A percentile compares a stretch with the other conserved stretches of the same genome.
These are phyloP conservation scores for Pseudococcus viburni DNA, from an alignment of 2,888 invertebrate species.

Conservation along the genomic window DNA sequence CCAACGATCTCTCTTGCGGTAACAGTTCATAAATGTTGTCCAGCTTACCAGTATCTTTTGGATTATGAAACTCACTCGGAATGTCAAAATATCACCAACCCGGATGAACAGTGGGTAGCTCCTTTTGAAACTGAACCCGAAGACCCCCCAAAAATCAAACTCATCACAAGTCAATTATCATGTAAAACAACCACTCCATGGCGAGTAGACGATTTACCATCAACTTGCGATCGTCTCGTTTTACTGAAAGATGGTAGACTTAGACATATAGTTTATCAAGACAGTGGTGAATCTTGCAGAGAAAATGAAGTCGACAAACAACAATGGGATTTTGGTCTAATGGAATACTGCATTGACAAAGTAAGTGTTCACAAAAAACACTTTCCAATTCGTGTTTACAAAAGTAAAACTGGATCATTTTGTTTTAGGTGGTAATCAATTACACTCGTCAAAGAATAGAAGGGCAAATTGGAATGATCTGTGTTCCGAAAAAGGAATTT, in stretches of 20 bases:
- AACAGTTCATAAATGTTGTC: conserved; percentile 56
- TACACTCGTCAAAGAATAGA: not conserved
- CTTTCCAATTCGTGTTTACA: not conserved
- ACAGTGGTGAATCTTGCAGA: conserved; percentile 71
- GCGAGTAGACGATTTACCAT: conserved; percentile 78
- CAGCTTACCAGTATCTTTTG: not conserved
- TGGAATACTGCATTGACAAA: conserved; percentile 87
- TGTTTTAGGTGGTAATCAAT: conserved; percentile 20
- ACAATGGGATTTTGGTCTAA: conserved; percentile 81
- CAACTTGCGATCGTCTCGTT: conserved; percentile 77
- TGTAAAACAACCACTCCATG: conserved; percentile 81
- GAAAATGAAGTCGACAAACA: conserved; percentile 70
- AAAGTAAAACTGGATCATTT: not conserved
- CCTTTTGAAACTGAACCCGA: not conserved
- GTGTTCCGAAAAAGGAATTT: conserved; percentile 71
- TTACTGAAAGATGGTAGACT: conserved; percentile 81
- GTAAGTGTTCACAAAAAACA: conserved; percentile 71
- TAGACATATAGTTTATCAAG: conserved; percentile 78
- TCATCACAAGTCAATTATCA: conserved; percentile 78
- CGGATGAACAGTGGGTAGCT: conserved; percentile 40
- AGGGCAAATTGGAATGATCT: conserved; percentile 69
- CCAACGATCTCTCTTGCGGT: not conserved
- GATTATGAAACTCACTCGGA: not conserved
- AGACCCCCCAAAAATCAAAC: conserved; percentile 70
- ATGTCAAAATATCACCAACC: conserved; percentile 27